phyloP scores from a whole-genome alignment of 2,888 invertebrate genomes.

The Furcula furcula region DNA sequence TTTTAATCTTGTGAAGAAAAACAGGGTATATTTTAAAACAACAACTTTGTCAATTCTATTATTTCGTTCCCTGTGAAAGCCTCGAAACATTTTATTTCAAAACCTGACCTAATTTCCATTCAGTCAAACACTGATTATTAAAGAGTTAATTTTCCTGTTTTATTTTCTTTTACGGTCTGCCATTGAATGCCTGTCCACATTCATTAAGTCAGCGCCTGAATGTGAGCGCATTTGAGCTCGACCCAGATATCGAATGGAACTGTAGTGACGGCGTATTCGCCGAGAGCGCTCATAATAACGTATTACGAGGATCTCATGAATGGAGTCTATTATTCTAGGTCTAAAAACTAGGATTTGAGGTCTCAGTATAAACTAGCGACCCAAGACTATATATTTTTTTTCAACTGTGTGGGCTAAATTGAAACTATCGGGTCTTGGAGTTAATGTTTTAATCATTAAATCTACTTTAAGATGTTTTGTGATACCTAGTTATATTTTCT shows the following conservation, averaged over 20 bases:
- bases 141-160: constrained; percentile 15
- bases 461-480: too few relatives aligned
- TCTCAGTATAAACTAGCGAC: too few relatives aligned
- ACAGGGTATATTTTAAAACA: too few relatives aligned
- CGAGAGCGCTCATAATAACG: background rate
- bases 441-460: too few relatives aligned
- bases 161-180: background rate
- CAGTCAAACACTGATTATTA: constrained; percentile 5
- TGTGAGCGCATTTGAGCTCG: constrained; percentile 7
- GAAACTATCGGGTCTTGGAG: too few relatives aligned
- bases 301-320: background rate
- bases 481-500: too few relatives aligned
- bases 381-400: too few relatives aligned
- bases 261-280: background rate
- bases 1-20: too few relatives aligned
- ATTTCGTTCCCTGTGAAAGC: too few relatives aligned
- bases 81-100: background rate
- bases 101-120: constrained; percentile 10
- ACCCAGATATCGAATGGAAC: constrained; percentile 8
- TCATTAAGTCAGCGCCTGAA: constrained; percentile 7
- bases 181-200: constrained; percentile 2
- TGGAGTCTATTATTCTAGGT: background rate
- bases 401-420: too few relatives aligned
- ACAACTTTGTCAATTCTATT: too few relatives aligned
- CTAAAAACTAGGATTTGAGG: constrained; percentile 2